Evolutionary conservation across 1,140 invertebrate genomes (phyloP), one percentile per base, ranked within the genome.

Genomic region (Lordiphosa clarofinis): DNA sequence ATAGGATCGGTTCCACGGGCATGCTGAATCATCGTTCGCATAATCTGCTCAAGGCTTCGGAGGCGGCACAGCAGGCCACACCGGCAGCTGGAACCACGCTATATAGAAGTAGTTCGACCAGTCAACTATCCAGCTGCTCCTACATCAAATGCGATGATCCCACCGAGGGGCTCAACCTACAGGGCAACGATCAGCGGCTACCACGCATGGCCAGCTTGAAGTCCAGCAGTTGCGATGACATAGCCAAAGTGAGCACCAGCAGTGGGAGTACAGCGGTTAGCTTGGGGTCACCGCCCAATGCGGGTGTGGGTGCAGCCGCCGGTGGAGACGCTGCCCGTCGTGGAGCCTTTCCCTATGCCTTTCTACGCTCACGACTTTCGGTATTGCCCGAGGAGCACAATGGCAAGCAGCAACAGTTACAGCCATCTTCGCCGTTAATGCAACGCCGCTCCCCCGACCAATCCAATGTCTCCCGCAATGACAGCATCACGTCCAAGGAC

Each of bases 91-190:
- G 89, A 75, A 87, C 90, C 89, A 57, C 91, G 88, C 89, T 95
- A n/a, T 94, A 94, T 78, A 90, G 94, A 44, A 95, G 94, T 74
- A 94, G 93, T 73, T 94, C 94, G 42, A 94, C 94, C 9, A 94
- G 94, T 44, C 93, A 94, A 73, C 86, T 94, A 59, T 91, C 91
- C 49, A 91, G 89, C 37, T 91, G 91, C 56, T 93, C 93, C 0
- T 95, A 95, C 75, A 92, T 94, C 10, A 94, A 94, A 79, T 94
- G 93, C 36, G 94, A 95, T 69, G 94, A 95, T 90, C 94, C 94
- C 10, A 94, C 93, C 6, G 94, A 95, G 71, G 94, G 94, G 11
- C 91, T 95, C 40, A 94, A 94, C 76, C 90, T 94, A 38, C 67
- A 89, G 89, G 88, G 61, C n/a, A 57, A 60, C 24, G 61, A 81